Conservation (phyloP, 2,113 vertebrate species). For the Urocolius indicus region DNA sequence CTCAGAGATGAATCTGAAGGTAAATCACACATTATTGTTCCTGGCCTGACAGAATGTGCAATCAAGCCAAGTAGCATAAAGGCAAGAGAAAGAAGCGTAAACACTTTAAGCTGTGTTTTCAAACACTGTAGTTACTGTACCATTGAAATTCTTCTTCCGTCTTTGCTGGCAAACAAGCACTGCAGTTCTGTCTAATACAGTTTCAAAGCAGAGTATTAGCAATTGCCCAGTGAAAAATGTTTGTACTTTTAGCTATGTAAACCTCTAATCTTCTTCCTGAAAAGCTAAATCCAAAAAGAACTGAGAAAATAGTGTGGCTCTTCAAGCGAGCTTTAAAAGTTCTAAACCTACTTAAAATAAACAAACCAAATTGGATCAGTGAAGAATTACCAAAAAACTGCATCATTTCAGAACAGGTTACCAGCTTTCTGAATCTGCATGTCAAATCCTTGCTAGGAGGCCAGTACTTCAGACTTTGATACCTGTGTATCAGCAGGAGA, state of each 20-base stretch:
- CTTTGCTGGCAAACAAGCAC: not conserved
- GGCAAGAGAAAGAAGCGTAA: not conserved
- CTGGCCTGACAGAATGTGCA: not conserved
- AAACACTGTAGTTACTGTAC: not conserved
- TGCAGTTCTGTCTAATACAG: not conserved
- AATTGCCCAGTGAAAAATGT: not conserved
- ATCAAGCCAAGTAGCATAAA: not conserved
- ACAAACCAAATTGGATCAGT: not conserved
- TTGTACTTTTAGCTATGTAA: not conserved
- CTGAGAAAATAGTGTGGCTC: not conserved
- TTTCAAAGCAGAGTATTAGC: not conserved
- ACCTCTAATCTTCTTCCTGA: not conserved
- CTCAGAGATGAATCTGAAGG: not conserved
- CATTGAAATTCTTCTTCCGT: not conserved
- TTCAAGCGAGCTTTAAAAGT: not conserved
- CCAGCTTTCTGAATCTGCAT: not conserved
- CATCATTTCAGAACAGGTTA: not conserved
- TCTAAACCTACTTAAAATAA: not conserved
- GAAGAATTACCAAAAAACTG: not conserved
- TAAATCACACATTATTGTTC: not conserved
- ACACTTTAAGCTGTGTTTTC: conserved; percentile 6
- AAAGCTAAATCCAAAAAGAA: not conserved
- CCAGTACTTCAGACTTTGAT: not conserved
- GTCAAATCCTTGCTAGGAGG: not conserved
- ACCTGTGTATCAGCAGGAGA: not conserved